These are phyloP conservation scores for Daboia siamensis DNA, from an alignment of 2,113 vertebrate genomes.

Conservation along the genomic window DNA sequence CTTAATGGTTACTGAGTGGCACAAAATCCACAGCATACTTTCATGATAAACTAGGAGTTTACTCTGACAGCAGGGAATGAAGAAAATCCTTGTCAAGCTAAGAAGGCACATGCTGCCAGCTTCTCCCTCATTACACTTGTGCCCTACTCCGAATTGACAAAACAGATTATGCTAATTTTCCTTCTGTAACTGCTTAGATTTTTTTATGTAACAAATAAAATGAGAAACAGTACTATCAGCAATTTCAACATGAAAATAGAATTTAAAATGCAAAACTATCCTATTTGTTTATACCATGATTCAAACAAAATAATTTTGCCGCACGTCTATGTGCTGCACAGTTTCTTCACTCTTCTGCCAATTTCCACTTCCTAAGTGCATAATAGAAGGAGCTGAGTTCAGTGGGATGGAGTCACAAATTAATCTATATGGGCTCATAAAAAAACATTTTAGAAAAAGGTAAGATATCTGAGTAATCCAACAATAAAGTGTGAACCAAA, in stretches of 20 bases:
- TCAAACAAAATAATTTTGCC: neutral
- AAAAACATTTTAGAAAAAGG: neutral
- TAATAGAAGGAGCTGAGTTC: slow-evolving; percentile 5
- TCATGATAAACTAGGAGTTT: slow-evolving; percentile 72
- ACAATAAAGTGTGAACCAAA: neutral
- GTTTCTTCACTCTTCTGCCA: slow-evolving; percentile 8
- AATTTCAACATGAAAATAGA: slow-evolving; percentile 26
- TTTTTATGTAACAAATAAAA: slow-evolving; percentile 54
- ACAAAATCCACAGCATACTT: slow-evolving; percentile 69
- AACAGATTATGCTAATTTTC: slow-evolving; percentile 66
- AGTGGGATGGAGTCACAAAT: neutral
- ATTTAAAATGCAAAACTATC: neutral
- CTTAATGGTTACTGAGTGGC: slow-evolving; percentile 76
- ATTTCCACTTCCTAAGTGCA: neutral
- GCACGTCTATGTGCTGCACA: neutral
- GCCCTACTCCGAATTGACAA: slow-evolving; percentile 54
- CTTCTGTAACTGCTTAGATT: slow-evolving; percentile 35
- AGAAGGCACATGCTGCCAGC: slow-evolving; percentile 44
- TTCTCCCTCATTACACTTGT: slow-evolving; percentile 57
- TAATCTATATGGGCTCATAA: slow-evolving; percentile 4
- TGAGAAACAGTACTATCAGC: slow-evolving; percentile 47
- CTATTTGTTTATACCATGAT: neutral
- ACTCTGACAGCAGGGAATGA: slow-evolving; percentile 71
- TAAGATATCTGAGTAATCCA: neutral
- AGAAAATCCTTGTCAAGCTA: slow-evolving; percentile 61